Evolutionary conservation across 1,140 invertebrate genomes (phyloP).

Genomic region (Drosophila santomea): DNA sequence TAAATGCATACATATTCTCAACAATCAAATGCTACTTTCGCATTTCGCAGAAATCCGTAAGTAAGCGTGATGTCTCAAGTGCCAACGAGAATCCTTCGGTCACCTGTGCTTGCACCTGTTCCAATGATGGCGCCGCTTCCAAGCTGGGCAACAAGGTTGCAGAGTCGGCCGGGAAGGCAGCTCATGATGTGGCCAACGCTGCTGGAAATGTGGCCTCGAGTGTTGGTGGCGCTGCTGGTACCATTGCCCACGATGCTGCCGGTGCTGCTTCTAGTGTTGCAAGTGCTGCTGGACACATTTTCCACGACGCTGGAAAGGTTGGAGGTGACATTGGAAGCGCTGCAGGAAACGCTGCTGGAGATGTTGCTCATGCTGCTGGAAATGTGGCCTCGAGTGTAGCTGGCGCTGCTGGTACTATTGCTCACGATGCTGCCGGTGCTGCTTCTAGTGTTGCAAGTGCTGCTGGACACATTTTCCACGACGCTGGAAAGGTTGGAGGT

Average conservation of each 20-base stretch:
- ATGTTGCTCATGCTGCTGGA: slow-evolving; percentile 1
- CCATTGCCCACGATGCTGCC: not conserved
- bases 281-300: not conserved
- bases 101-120: slow-evolving; percentile 23
- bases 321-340: slow-evolving; percentile 13
- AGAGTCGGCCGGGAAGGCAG: not conserved
- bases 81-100: not conserved
- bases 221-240: slow-evolving; percentile 22
- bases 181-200: not conserved
- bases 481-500: slow-evolving; percentile 1
- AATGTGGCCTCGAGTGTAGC: slow-evolving; percentile 7
- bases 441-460: slow-evolving; percentile 4
- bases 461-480: not conserved
- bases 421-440: slow-evolving; percentile 1
- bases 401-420: slow-evolving; percentile 15
- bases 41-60: not conserved
- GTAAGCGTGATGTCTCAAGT: not conserved
- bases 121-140: not conserved
- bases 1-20: no score
- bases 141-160: not conserved
- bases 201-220: not conserved
- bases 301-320: not conserved
- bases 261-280: slow-evolving; percentile 6
- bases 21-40: not conserved
- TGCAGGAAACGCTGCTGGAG: slow-evolving; percentile 4